Evolutionary conservation across 2,113 vertebrate genomes (phyloP), one percentile per base, ranked within the genome.

Genomic region (Nibea albiflora): DNA sequence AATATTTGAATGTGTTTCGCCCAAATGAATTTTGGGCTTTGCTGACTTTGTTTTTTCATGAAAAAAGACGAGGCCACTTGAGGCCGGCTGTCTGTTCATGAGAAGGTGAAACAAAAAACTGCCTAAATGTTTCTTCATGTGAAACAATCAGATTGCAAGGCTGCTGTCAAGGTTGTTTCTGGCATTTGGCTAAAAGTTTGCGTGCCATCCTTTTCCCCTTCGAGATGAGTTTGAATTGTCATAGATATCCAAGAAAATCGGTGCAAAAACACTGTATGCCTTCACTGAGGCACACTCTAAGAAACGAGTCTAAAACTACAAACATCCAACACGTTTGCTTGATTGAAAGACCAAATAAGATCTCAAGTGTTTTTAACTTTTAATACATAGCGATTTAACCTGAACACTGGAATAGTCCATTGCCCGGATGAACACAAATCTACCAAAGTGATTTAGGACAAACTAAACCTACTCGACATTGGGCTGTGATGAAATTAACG

Each of bases 121-220:
- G 96, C 97, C 97, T 98, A 98, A 96, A 97, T 96, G 96, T 99
- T 98, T 99, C 97, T 97, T 96, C 96, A 96, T 97, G 95, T 98
- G 97, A 98, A 98, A 98, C 97, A 97, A 96, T 96, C 94, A 72
- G 95, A 97, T 97, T 92, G 96, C 96, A 96, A 98, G 96, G 96
- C 97, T 98, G 96, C 96, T 95, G 96, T 99, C 96, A 96, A 97
- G 97, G 97, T 99, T 99, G 96, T 98, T 98, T 98, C 97, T 97
- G 96, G 96, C 96, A 95, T 96, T 98, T 97, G 96, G 96, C 96
- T 96, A 93, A 96, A 77, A 83, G 96, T 96, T 96, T 94, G 95
- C 96, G 96, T 94, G 96, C 96, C 84, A 10, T 75, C 76, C 70
- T 76, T 70, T 80, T 72, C 65, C 76, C 74, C 35, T 39, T 70